Percentiles rank a stretch among this genome's conserved stretches.
Evolutionary conservation across 2,888 invertebrate genomes (phyloP).

Genomic region (Trissolcus japonicus): DNA sequence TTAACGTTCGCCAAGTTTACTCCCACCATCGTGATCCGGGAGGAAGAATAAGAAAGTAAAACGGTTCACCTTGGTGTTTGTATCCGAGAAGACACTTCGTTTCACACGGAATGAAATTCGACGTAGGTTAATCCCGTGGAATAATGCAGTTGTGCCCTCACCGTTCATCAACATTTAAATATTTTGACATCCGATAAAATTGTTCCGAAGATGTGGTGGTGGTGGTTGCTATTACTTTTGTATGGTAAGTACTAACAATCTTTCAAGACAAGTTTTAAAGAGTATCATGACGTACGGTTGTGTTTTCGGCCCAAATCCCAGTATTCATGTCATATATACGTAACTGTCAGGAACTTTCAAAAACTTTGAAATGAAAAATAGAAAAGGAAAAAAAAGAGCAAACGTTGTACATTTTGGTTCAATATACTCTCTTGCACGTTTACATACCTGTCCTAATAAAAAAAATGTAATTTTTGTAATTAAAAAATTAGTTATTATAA

Average conservation of each 20-base stretch:
- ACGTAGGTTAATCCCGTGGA: constrained; percentile 46
- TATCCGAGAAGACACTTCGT: constrained; percentile 54
- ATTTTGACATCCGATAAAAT: constrained; percentile 12
- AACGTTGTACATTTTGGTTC: too few species aligned
- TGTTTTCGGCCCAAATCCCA: too few species aligned
- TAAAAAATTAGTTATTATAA: too few species aligned
- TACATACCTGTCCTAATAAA: too few species aligned
- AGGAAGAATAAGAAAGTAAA: constrained; percentile 67
- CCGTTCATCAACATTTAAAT: neutral
- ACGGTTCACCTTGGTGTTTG: constrained; percentile 60
- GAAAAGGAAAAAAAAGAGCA: too few species aligned
- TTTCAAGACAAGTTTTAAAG: neutral
- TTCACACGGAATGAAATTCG: constrained; percentile 54
- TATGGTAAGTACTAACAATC: constrained; percentile 61
- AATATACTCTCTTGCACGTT: too few species aligned
- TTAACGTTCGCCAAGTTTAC: constrained; percentile 60
- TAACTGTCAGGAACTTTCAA: too few species aligned
- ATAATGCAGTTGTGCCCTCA: constrained; percentile 17
- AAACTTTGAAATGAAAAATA: too few species aligned
- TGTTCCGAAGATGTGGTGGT: constrained; percentile 63
- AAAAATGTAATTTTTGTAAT: too few species aligned
- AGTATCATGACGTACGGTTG: neutral
- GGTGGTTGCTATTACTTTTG: constrained; percentile 64
- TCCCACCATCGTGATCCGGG: constrained; percentile 55
- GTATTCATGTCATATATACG: too few species aligned